Evolutionary conservation across 2,113 vertebrate genomes (phyloP).

Genomic region (Tor tambroides): DNA sequence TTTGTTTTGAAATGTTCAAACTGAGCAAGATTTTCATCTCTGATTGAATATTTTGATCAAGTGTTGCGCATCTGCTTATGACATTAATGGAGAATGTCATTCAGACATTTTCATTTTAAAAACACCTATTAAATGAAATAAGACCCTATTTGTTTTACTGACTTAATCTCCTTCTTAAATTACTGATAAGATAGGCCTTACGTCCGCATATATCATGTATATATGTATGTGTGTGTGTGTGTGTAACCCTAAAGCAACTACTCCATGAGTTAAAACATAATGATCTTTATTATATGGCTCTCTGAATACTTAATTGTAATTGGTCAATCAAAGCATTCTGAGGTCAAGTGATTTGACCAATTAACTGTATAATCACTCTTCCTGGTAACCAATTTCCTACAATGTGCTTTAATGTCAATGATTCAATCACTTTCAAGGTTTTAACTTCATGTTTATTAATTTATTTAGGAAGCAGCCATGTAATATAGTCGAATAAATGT

Average conservation of each 20-base stretch:
- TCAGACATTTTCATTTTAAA: background rate
- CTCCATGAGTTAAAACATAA: too few relatives aligned
- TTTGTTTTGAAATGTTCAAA: constrained; percentile 19
- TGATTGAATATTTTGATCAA: background rate
- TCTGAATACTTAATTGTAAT: too few relatives aligned
- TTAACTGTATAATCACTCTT: background rate
- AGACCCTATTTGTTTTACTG: background rate
- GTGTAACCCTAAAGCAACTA: too few relatives aligned
- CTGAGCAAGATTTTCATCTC: constrained; percentile 13
- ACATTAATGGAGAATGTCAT: background rate
- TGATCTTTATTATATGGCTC: too few relatives aligned
- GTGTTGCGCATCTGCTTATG: background rate
- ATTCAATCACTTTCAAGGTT: background rate
- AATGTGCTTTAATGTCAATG: background rate
- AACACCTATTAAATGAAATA: background rate
- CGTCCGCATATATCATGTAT: too few relatives aligned
- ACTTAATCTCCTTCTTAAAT: background rate
- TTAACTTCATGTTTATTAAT: background rate
- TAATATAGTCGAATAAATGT: background rate
- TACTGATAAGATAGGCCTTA: background rate
- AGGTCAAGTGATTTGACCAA: too few relatives aligned
- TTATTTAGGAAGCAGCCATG: background rate
- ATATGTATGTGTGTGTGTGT: too few relatives aligned
- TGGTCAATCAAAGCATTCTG: too few relatives aligned
- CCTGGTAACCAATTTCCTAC: background rate